These are phyloP conservation scores for Gallinago nigripennis DNA, from an alignment of 2,797 vertebrate species.

Conservation along the genomic window DNA sequence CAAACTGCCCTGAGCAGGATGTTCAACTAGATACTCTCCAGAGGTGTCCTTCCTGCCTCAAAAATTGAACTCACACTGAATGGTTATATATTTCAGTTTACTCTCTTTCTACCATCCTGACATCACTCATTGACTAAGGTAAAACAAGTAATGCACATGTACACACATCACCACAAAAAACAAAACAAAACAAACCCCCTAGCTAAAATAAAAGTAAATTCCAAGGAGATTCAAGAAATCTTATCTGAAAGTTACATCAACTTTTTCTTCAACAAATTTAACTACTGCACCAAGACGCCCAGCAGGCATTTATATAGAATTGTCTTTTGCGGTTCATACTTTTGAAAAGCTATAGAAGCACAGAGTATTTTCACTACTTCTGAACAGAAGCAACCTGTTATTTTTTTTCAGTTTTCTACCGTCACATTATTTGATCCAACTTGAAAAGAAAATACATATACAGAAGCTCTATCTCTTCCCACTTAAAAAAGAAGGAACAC, in stretches of 20 bases:
- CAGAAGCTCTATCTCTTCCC: neutral
- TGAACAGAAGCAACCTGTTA: neutral
- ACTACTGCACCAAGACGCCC: neutral
- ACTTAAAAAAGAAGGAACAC: neutral
- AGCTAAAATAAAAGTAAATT: neutral
- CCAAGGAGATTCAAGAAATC: neutral
- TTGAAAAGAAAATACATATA: neutral
- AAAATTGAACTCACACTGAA: neutral
- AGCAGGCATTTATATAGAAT: neutral
- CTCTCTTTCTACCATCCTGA: neutral
- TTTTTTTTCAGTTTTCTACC: neutral
- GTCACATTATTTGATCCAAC: neutral
- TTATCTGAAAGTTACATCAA: neutral
- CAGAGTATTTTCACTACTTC: neutral
- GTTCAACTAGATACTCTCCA: neutral
- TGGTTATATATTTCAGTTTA: neutral
- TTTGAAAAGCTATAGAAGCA: neutral
- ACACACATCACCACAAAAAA: rapidly evolving
- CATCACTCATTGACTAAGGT: neutral
- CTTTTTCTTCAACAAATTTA: neutral
- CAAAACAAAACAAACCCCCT: neutral
- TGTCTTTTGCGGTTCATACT: neutral
- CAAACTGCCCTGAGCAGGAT: neutral
- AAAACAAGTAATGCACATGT: neutral
- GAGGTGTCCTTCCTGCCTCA: neutral